Evolutionary conservation across 1,140 invertebrate genomes (phyloP).

Genomic region (Vollenhovia emeryi): DNA sequence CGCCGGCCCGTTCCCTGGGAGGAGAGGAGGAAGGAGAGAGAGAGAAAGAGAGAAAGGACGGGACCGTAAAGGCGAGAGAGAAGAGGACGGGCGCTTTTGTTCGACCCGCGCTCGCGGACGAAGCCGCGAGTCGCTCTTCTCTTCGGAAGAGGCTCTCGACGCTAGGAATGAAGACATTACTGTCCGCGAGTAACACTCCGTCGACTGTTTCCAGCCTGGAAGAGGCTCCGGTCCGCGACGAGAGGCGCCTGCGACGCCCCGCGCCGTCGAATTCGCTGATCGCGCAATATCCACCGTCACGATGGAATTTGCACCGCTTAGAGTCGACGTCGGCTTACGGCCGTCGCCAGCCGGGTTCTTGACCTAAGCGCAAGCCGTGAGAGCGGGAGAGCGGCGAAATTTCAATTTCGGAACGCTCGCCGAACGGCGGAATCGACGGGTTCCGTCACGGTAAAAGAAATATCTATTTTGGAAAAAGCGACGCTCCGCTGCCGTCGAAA

Average conservation of each 20-base stretch:
- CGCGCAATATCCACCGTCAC: conserved; percentile 40
- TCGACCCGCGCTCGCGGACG: conserved; percentile 67
- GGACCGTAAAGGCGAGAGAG: conserved; percentile 19
- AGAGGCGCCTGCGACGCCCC: neutral
- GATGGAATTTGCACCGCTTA: conserved; percentile 49
- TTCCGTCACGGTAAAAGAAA: neutral
- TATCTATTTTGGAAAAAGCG: neutral
- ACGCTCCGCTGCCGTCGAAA: neutral
- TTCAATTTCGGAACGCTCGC: conserved; percentile 54
- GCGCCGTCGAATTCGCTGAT: conserved; percentile 23
- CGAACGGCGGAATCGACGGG: neutral
- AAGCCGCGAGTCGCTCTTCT: conserved; percentile 62
- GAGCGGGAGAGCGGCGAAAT: conserved; percentile 13
- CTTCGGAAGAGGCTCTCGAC: conserved; percentile 60
- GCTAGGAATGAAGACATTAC: conserved; percentile 53
- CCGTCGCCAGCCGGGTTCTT: conserved; percentile 62
- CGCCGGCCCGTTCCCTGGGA: conserved; percentile 64
- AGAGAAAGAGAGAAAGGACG: conserved; percentile 45
- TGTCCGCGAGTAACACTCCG: conserved; percentile 39
- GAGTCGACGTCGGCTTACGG: conserved; percentile 35
- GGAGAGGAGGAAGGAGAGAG: conserved; percentile 61
- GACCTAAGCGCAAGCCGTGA: conserved; percentile 57
- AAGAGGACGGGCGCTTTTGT: conserved; percentile 60
- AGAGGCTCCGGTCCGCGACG: neutral
- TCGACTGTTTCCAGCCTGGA: conserved; percentile 26